Evolutionary conservation across 1,140 invertebrate genomes (phyloP).

Genomic region (Heliconius hermathena): DNA sequence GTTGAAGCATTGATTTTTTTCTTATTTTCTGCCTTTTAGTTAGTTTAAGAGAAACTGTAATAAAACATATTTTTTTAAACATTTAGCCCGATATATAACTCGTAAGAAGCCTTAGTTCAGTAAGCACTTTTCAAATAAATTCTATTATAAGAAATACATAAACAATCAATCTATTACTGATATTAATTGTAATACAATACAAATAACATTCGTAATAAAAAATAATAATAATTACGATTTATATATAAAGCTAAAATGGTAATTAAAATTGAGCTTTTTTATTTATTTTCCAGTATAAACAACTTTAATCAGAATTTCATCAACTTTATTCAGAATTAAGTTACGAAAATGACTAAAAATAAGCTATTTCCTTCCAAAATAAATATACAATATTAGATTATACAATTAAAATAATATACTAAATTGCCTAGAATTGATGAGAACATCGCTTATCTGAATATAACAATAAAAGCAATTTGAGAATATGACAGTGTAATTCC

Average conservation of each 20-base stretch:
- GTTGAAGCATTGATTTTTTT: background rate
- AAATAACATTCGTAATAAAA: too few relatives aligned
- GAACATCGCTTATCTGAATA: conserved; percentile 19
- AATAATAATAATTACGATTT: too few relatives aligned
- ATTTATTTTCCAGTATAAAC: too few relatives aligned
- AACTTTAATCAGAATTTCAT: too few relatives aligned
- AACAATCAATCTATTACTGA: too few relatives aligned
- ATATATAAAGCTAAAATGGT: too few relatives aligned
- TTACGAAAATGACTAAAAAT: too few relatives aligned
- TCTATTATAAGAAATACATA: too few relatives aligned
- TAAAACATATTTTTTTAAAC: background rate
- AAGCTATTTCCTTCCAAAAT: background rate
- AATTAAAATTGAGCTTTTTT: too few relatives aligned
- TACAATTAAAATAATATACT: background rate
- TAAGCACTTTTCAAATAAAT: background rate
- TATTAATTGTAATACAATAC: too few relatives aligned
- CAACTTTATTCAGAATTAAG: too few relatives aligned
- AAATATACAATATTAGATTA: background rate
- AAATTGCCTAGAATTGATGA: conserved; percentile 12
- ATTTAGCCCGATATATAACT: background rate
- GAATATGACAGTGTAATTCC: conserved; percentile 9
- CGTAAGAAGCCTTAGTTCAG: background rate
- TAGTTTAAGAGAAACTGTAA: background rate
- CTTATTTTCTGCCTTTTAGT: background rate
- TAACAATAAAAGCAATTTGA: conserved; percentile 10